Evolutionary conservation across 2,797 vertebrate genomes (phyloP).

Genomic region (Dermochelys coriacea): DNA sequence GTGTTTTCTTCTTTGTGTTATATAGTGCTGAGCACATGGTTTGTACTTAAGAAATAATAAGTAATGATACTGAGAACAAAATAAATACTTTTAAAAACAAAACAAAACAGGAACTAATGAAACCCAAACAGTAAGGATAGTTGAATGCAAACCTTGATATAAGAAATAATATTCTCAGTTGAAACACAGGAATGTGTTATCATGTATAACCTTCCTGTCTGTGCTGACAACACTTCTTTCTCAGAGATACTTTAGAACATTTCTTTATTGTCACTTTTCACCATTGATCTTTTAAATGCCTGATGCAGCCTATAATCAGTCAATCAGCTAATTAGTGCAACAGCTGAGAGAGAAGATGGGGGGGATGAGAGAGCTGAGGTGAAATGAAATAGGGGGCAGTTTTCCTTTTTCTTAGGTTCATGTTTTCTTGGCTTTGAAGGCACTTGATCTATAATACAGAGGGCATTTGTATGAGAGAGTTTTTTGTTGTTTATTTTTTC

Average conservation of each 20-base stretch:
- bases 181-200: background rate
- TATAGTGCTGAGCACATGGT: background rate
- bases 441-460: background rate
- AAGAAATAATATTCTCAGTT: background rate
- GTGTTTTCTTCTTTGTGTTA: background rate
- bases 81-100: background rate
- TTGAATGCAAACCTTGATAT: slow-evolving; percentile 48
- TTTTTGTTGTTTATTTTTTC: background rate
- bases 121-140: slow-evolving; percentile 25
- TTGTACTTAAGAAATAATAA: background rate
- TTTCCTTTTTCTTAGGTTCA: slow-evolving; percentile 12
- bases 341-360: slow-evolving; percentile 32
- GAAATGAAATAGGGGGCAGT: slow-evolving; percentile 11
- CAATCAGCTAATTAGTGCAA: slow-evolving; percentile 68
- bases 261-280: slow-evolving; percentile 38
- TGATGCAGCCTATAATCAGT: slow-evolving; percentile 61
- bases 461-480: background rate
- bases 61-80: background rate
- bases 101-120: slow-evolving; percentile 57
- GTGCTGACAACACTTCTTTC: slow-evolving; percentile 51
- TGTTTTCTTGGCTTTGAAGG: slow-evolving; percentile 56
- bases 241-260: slow-evolving; percentile 43
- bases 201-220: background rate
- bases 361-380: background rate
- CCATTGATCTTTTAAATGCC: slow-evolving; percentile 63